Percentiles rank a stretch among this genome's conserved stretches.
phyloP scores from a whole-genome alignment of 1,140 invertebrate species.

The Drosophila repleta region DNA sequence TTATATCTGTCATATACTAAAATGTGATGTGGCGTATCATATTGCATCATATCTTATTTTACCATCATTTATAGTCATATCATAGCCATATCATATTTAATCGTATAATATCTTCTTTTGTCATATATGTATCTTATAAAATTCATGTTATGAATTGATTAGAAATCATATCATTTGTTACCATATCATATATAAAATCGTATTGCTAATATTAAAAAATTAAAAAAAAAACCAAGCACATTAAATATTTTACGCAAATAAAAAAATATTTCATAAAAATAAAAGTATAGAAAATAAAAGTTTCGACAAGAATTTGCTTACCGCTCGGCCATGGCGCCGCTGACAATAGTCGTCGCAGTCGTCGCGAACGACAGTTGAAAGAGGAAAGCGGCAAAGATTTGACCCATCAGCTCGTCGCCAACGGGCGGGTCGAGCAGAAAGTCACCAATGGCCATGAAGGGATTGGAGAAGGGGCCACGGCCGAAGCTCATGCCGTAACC shows the following conservation, averaged over 20 bases:
- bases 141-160: no score
- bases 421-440: slow-evolving; percentile 89
- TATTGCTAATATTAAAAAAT: background rate
- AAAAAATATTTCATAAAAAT: background rate
- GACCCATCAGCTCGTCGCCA: slow-evolving; percentile 89
- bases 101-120: no score
- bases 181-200: no score
- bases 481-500: slow-evolving; percentile 97
- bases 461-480: slow-evolving; percentile 87
- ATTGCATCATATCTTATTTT: background rate
- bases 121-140: no score
- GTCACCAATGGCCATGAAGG: slow-evolving; percentile 90
- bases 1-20: no score
- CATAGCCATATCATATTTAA: no score
- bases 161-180: no score
- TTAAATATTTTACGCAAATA: background rate
- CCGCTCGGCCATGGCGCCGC: slow-evolving; percentile 95
- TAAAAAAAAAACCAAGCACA: background rate
- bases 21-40: no score
- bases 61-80: no score
- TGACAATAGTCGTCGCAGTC: slow-evolving; percentile 95
- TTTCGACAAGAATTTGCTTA: slow-evolving; percentile 66
- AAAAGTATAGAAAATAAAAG: background rate
- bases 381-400: slow-evolving; percentile 91
- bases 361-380: slow-evolving; percentile 96